Base-by-base conservation (phyloP, 2,888 invertebrate species). In the Pammene aurita region DNA sequence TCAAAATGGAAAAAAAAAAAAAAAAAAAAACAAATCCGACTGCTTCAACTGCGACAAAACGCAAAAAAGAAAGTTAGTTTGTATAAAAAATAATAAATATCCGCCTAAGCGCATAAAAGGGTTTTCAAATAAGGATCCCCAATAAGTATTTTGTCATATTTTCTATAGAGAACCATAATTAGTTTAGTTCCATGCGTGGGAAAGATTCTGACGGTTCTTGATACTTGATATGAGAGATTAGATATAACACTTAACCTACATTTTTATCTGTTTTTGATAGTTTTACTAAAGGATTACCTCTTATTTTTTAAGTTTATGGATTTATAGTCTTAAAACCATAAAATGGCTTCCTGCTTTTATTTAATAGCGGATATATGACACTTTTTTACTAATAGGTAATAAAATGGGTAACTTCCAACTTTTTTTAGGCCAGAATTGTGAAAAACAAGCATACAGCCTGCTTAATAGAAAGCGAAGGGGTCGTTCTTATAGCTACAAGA, bases 221-320 rank as follows among this genome's bases (percentile, higher is more conserved):
- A 56, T 16, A 38, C 56, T 63, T 56, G 56, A 34, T 57, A 38
- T 34, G 14, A 16, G 6, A 62, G 67, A 67, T 67, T 56, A 67
- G 67, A 67, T 67, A 48, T 26, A 14, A 50, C 62, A 67, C 56
- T 63, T 67, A 67, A 67, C 67, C 67, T 55, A 67, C 38, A 46
- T 62, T 50, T 62, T 48, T 67, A 63, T 62, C 55, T 50, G 13
- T 52, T 16, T 44, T 61, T 41, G 13, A 38, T 61, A 61, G 35
- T 60, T 60, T 13, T n/a, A 9, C 13, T 60, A 35, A 62, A 62
- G 62, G 50, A 62, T 62, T 62, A 62, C 41, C 41, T 52, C 50
- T 52, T 62, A 38, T 13, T 34, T 42, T 46, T 1, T 35, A 61
- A 7, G 48, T 62, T n/a, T 41, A 18, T 18, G 13, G 13, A 13